phyloP scores from a whole-genome alignment of 2,113 vertebrate species.

The Halichoeres trimaculatus region DNA sequence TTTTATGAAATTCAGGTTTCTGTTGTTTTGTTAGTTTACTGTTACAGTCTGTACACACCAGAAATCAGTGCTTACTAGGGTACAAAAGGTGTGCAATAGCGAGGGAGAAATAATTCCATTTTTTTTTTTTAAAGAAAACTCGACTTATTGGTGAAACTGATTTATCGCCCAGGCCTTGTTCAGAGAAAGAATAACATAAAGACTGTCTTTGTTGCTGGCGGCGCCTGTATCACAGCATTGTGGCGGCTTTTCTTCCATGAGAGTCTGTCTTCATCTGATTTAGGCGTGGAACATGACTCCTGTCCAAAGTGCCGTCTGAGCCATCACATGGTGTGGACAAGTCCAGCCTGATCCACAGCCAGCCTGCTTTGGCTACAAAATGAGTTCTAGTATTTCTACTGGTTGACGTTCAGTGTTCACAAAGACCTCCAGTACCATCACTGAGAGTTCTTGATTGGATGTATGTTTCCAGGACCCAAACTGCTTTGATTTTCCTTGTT shows the following conservation, averaged over 20 bases:
- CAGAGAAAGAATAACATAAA: conserved; percentile 43
- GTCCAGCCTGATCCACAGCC: conserved; percentile 15
- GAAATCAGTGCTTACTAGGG: too few species aligned
- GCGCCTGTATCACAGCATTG: conserved; percentile 24
- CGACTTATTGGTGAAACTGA: too few species aligned
- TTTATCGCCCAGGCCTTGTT: too few species aligned
- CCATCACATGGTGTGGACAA: conserved; percentile 21
- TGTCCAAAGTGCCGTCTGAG: conserved; percentile 34
- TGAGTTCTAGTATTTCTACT: not conserved
- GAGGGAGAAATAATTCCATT: too few species aligned
- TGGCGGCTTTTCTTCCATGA: conserved; percentile 35
- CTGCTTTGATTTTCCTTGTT: too few species aligned
- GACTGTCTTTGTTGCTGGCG: conserved; percentile 33
- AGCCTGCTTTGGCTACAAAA: conserved; percentile 24
- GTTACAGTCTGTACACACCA: too few species aligned
- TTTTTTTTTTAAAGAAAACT: too few species aligned
- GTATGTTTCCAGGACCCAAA: too few species aligned
- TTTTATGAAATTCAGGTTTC: too few species aligned
- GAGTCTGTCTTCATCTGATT: conserved; percentile 30
- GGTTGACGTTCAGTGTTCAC: not conserved
- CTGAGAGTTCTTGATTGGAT: not conserved
- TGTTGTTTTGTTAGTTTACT: too few species aligned
- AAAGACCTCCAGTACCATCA: not conserved
- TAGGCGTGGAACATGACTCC: conserved; percentile 43
- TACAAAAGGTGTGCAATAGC: too few species aligned